phyloP scores from a whole-genome alignment of 2,888 invertebrate species.

The Cataglyphis altisquamis region DNA sequence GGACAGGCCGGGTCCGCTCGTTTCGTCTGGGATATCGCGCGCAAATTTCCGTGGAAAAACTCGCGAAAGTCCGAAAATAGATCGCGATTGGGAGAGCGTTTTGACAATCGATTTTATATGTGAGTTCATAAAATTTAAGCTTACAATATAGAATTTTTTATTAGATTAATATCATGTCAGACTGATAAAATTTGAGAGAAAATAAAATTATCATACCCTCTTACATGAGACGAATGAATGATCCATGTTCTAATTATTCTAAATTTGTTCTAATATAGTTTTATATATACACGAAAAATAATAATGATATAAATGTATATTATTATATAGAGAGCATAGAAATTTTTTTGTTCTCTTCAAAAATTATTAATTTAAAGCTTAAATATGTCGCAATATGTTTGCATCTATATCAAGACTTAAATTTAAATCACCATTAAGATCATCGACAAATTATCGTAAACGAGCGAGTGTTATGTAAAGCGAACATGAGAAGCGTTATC shows the following conservation, averaged over 20 bases:
- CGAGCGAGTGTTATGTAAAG: not conserved
- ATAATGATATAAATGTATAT: not conserved
- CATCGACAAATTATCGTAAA: slow-evolving; percentile 19
- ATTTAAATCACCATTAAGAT: slow-evolving; percentile 8
- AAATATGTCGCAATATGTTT: not conserved
- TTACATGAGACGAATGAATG: not conserved
- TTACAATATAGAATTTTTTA: not conserved
- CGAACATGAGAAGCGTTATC: slow-evolving; percentile 1
- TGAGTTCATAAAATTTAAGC: not conserved
- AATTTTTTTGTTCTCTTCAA: not conserved
- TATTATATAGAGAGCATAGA: not conserved
- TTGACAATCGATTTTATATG: not conserved
- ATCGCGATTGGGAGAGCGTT: not conserved
- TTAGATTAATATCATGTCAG: not conserved
- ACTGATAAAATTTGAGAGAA: not conserved
- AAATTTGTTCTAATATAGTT: not conserved
- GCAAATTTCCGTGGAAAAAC: slow-evolving; percentile 23
- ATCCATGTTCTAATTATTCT: not conserved
- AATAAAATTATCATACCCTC: not conserved
- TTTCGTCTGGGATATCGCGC: slow-evolving; percentile 39
- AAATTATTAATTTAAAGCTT: not conserved
- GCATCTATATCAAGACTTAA: not conserved
- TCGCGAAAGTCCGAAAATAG: not conserved
- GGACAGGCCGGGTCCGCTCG: slow-evolving; percentile 73
- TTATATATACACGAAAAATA: not conserved